Conservation (phyloP, 2,888 invertebrate species). For the Volucella bombylans region DNA sequence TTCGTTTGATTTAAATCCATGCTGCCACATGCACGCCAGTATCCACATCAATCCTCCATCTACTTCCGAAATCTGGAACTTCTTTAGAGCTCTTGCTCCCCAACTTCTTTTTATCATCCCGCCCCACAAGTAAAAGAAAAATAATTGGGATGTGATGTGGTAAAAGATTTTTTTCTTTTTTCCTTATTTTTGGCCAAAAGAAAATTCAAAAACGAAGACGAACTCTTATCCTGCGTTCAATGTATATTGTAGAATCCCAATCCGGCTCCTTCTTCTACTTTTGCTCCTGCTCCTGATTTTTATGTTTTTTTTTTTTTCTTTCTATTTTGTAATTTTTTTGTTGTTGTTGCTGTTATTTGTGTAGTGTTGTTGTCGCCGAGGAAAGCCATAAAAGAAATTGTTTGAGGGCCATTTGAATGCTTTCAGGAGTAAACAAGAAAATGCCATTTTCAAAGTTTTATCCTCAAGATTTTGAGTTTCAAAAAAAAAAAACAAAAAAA, state of each 20-base stretch:
- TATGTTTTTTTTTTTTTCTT: neutral
- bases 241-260: conserved; percentile 19
- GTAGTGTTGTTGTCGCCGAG: conserved; percentile 67
- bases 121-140: conserved; percentile 26
- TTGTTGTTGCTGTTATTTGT: conserved; percentile 39
- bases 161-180: conserved; percentile 30
- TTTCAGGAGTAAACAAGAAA: conserved; percentile 75
- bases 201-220: conserved; percentile 45
- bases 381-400: conserved; percentile 71
- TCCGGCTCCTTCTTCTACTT: conserved; percentile 36
- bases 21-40: conserved; percentile 55
- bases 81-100: neutral
- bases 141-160: conserved; percentile 63
- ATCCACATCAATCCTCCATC: conserved; percentile 63
- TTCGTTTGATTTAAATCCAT: conserved; percentile 73
- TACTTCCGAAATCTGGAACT: neutral
- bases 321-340: conserved; percentile 14
- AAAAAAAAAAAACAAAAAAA: too few species aligned
- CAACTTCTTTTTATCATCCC: neutral
- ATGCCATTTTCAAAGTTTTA: conserved; percentile 74
- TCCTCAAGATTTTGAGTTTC: conserved; percentile 67
- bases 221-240: conserved; percentile 61
- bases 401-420: conserved; percentile 75
- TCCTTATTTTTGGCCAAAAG: neutral
- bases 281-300: neutral